Conservation (phyloP, 2,797 vertebrate species). For the Tokudaia tokunoshimensis region DNA sequence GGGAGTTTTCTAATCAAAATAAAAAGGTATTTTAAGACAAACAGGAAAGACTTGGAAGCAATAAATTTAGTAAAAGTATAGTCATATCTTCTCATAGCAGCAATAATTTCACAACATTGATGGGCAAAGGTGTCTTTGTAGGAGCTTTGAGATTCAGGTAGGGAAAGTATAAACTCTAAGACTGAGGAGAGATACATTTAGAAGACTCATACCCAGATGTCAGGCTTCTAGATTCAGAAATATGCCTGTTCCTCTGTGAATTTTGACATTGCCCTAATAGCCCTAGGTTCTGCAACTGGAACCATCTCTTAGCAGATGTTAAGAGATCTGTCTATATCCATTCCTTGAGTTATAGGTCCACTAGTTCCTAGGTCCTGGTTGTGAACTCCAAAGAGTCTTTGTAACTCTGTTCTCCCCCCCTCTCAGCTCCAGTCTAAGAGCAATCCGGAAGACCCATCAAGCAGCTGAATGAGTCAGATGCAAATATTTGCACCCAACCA, state of each 20-base stretch:
- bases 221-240: not conserved
- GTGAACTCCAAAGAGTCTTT: not conserved
- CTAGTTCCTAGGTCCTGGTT: not conserved
- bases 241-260: not conserved
- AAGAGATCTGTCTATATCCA: not conserved
- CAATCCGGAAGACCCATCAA: not conserved
- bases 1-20: conserved; percentile 34
- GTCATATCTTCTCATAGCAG: not conserved
- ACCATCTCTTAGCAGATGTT: not conserved
- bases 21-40: conserved; percentile 52
- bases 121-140: not conserved
- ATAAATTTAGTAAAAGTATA: not conserved
- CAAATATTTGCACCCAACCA: too few relatives aligned
- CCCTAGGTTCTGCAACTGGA: not conserved
- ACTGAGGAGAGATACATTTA: not conserved
- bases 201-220: not conserved
- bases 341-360: not conserved
- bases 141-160: not conserved
- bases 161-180: not conserved
- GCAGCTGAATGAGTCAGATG: too few relatives aligned
- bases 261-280: not conserved
- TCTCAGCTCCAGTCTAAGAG: not conserved
- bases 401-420: not conserved
- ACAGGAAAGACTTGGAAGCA: not conserved
- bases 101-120: not conserved